Evolutionary conservation across 2,113 vertebrate species (phyloP), one percentile per base, ranked within the genome.

Genomic region (Malaclemys terrapin): DNA sequence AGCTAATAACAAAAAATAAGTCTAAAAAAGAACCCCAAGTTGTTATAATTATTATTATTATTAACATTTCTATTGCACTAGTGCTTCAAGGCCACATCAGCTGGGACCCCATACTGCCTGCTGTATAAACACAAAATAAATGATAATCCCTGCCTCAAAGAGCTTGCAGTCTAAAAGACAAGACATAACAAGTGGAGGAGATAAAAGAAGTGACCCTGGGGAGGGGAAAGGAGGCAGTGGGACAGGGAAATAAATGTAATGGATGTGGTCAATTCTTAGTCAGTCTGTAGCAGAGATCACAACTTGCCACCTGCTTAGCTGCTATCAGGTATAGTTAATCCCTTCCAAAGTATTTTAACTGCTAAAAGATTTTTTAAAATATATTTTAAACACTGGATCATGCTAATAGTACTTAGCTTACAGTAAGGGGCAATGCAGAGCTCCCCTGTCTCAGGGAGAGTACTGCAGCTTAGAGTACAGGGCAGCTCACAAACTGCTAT

Each of bases 171-270:
- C 85, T 93, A 54, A 88, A 93, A 92, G 76, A 85, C 53, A 93
- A 96, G 38, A 92, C 91, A 95, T 35, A 94, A 59, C 38, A 94
- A 69, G 94, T 57, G 35, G 29, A 20, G 78, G 80, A 94, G 69
- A 83, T 45, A 94, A 85, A 27, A 27, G 20, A 53, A 53, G 17
- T 20, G 52, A 53, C 52, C 17, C 6, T 53, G 17, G n/a, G 89
- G 27, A 90, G 82, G 56, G 14, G 84, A 87, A 89, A 87, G 85
- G 57, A 96, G 95, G 82, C 87, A 93, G 88, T 35, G 35, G 84
- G 53, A 91, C 35, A 88, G 35, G 79, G 27, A 10, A 62, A 62
- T 29, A 62, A 62, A 62, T 62, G 25, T 29, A 62, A 62, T 12
- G 59, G 59, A 31, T 13, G 29, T 62, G 27, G 25, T 62, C 13